Evolutionary conservation across 2,888 invertebrate species (phyloP).

Genomic region (Aspidiotus destructor): DNA sequence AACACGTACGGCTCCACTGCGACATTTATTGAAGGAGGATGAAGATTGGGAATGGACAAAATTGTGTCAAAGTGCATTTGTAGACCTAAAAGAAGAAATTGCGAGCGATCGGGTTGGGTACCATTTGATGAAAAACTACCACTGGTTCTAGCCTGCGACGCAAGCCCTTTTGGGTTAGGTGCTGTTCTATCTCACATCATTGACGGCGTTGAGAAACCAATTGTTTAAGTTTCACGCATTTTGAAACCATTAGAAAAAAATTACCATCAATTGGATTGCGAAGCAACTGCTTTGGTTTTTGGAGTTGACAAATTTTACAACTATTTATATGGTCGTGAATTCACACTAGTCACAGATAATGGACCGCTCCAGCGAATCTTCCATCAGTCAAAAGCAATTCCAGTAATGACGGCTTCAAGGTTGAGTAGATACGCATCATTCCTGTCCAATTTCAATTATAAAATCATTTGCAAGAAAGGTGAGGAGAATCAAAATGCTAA

Average conservation of each 20-base stretch:
- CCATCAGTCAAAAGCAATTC: background rate
- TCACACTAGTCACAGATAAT: constrained; percentile 3
- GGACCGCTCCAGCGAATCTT: background rate
- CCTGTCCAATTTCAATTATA: background rate
- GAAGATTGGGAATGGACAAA: constrained; percentile 34
- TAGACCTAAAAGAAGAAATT: constrained; percentile 36
- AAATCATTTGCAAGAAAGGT: background rate
- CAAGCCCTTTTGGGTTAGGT: constrained; percentile 34
- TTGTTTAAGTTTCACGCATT: background rate
- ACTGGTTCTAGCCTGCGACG: constrained; percentile 33
- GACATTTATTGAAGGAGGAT: constrained; percentile 30
- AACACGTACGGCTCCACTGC: constrained; percentile 34
- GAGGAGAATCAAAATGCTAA: background rate
- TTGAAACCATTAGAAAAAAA: background rate
- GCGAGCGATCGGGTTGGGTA: constrained; percentile 35
- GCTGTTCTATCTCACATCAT: constrained; percentile 20
- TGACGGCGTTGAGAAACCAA: background rate
- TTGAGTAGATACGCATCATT: background rate
- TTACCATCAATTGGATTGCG: constrained; percentile 34
- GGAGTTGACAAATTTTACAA: background rate
- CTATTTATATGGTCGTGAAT: background rate
- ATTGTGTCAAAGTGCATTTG: constrained; percentile 35
- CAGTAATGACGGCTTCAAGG: background rate
- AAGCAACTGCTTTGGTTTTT: constrained; percentile 1
- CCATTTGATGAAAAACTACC: constrained; percentile 36